These are phyloP conservation scores for Crossaster papposus DNA, from an alignment of 53 echinoderm and acorn worm species.

Conservation along the genomic window DNA sequence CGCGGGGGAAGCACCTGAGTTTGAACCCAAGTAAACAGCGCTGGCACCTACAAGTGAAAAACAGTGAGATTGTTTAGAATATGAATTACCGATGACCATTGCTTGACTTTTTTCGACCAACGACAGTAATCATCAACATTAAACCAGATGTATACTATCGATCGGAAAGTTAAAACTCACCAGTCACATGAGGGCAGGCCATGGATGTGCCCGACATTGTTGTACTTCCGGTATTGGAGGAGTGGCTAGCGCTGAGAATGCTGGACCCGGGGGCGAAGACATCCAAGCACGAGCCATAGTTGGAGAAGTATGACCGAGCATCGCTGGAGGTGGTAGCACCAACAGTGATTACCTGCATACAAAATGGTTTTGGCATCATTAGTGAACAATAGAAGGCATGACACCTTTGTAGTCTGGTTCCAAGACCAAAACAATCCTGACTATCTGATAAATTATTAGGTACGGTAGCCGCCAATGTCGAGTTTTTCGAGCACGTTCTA, in stretches of 20 bases:
- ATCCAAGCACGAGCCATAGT: conserved; percentile 34
- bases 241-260: conserved; percentile 27
- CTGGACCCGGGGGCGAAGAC: conserved; percentile 41
- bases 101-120: background rate
- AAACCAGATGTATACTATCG: background rate
- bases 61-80: background rate
- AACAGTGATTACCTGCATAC: conserved; percentile 25
- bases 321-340: background rate
- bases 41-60: background rate
- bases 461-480: too few species aligned
- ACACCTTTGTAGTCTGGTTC: too few species aligned
- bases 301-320: conserved; percentile 26
- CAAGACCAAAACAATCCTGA: too few species aligned
- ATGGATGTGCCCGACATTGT: conserved; percentile 45
- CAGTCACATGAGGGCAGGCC: conserved; percentile 53
- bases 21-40: background rate
- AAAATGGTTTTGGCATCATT: background rate
- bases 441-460: too few species aligned
- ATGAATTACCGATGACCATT: background rate
- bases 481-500: too few species aligned
- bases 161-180: background rate
- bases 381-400: too few species aligned
- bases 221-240: background rate
- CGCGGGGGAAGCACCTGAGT: background rate
- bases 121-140: background rate